These are phyloP conservation scores for Leptosomus discolor DNA, from an alignment of 2,113 vertebrate genomes.

Conservation along the genomic window DNA sequence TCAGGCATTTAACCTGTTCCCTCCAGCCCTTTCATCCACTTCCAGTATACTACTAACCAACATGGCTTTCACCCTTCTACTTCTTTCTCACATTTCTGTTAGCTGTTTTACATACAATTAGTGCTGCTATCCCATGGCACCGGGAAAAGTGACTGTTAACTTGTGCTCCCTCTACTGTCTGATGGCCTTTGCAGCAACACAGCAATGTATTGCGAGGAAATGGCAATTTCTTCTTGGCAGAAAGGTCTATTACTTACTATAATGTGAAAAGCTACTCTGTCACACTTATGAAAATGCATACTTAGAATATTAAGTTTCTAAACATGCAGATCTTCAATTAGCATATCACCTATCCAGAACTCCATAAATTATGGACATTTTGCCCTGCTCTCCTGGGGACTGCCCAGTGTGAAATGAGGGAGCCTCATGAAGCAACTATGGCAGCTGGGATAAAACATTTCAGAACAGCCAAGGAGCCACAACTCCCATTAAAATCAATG, in stretches of 20 bases:
- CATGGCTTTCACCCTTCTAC: not conserved
- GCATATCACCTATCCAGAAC: not conserved
- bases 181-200: constrained; percentile 1
- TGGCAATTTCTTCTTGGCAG: not conserved
- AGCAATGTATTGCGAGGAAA: not conserved
- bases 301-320: not conserved
- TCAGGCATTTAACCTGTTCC: constrained; percentile 6
- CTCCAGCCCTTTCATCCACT: constrained; percentile 1
- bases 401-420: not conserved
- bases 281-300: not conserved
- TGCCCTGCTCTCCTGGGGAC: not conserved
- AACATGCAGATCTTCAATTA: not conserved
- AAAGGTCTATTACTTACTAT: not conserved
- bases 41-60: not conserved
- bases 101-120: not conserved
- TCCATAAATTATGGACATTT: not conserved
- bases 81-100: not conserved
- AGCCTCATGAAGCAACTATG: not conserved
- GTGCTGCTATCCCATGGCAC: not conserved
- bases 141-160: not conserved
- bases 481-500: not conserved
- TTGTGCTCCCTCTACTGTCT: constrained; percentile 64
- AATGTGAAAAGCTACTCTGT: not conserved
- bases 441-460: not conserved
- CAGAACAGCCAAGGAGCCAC: not conserved